Percentiles rank a stretch among this genome's conserved stretches.
phyloP scores from a whole-genome alignment of 2,888 invertebrate genomes.

The Cyaniris semiargus region DNA sequence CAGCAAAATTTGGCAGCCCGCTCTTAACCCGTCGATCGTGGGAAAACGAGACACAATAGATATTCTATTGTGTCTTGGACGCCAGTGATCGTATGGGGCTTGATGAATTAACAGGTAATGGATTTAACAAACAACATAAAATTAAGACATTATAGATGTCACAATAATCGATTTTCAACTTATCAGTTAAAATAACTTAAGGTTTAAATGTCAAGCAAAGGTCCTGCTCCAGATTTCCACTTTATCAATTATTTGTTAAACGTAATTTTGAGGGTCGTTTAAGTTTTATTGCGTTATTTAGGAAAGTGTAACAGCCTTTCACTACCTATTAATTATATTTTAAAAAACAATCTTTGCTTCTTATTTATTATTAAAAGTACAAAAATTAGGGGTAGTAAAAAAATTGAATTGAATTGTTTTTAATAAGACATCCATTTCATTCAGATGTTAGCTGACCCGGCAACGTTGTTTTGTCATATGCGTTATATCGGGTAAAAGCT shows the following conservation, averaged over 20 bases:
- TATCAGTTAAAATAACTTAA: constrained; percentile 52
- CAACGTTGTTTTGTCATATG: too few species aligned
- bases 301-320: background rate
- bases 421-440: too few species aligned
- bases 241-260: constrained; percentile 65
- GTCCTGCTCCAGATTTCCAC: constrained; percentile 66
- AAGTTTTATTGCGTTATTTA: constrained; percentile 34
- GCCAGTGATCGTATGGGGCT: too few species aligned
- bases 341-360: background rate
- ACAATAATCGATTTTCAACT: constrained; percentile 11
- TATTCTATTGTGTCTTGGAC: too few species aligned
- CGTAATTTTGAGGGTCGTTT: constrained; percentile 45
- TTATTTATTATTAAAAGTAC: too few species aligned
- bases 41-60: too few species aligned
- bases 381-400: too few species aligned
- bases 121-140: background rate
- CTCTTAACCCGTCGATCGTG: too few species aligned
- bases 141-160: constrained; percentile 19
- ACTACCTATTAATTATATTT: background rate
- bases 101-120: background rate
- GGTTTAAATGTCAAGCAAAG: constrained; percentile 64
- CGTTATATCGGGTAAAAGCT: too few species aligned
- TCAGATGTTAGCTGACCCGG: too few species aligned
- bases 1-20: too few species aligned
- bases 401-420: too few species aligned